Evolutionary conservation across 2,888 invertebrate species (phyloP).

Genomic region (Thalpophila matura): DNA sequence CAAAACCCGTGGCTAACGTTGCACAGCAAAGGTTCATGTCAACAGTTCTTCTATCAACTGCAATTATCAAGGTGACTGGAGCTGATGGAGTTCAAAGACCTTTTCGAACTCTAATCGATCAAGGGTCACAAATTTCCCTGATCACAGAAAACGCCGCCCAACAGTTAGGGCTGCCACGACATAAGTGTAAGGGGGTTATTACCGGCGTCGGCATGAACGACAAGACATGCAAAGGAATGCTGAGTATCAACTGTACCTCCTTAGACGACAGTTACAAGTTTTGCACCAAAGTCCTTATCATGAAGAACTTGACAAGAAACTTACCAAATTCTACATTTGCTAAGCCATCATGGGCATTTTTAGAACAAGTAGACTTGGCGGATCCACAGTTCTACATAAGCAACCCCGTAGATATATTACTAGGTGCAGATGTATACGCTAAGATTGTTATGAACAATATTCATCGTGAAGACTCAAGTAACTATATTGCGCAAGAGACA

Average conservation of each 20-base stretch:
- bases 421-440: not conserved
- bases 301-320: not conserved
- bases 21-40: not conserved
- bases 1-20: not conserved
- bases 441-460: not conserved
- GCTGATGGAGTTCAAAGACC: not conserved
- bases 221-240: too few relatives aligned
- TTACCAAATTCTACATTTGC: conserved; percentile 1
- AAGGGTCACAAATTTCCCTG: too few relatives aligned
- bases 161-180: too few relatives aligned
- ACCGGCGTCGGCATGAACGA: too few relatives aligned
- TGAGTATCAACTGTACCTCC: too few relatives aligned
- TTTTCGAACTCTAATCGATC: too few relatives aligned
- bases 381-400: conserved; percentile 7
- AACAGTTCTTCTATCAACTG: not conserved
- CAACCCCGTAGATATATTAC: conserved; percentile 1
- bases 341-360: conserved; percentile 2
- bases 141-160: too few relatives aligned
- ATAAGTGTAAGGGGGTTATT: too few relatives aligned
- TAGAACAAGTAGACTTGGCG: not conserved
- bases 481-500: not conserved
- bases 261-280: too few relatives aligned
- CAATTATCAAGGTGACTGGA: not conserved
- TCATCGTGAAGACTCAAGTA: not conserved
- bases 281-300: not conserved